Evolutionary conservation across 2,797 vertebrate genomes (phyloP).

Genomic region (Mionectes olivaceus): DNA sequence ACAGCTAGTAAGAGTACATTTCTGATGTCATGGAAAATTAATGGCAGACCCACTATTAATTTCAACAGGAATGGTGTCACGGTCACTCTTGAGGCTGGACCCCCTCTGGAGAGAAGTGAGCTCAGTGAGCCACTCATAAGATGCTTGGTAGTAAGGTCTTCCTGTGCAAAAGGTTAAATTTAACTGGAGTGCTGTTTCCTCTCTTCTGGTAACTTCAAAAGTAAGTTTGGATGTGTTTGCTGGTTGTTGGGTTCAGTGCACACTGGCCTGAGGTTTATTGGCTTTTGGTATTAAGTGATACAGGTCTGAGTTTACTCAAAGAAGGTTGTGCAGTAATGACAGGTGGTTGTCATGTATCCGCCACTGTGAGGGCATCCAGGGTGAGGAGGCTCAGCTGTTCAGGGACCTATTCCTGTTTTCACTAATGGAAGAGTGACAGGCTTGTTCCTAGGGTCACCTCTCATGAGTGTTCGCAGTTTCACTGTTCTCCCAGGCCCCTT

Average conservation of each 20-base stretch:
- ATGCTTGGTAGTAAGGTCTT: background rate
- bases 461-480: background rate
- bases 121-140: fast-evolving
- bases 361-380: too few relatives aligned
- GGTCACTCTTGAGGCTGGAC: background rate
- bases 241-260: background rate
- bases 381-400: background rate
- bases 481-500: fast-evolving
- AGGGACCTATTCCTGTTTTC: background rate
- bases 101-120: fast-evolving
- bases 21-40: background rate
- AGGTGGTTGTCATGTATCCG: background rate
- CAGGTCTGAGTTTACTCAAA: background rate
- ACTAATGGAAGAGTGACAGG: background rate
- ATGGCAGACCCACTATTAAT: background rate
- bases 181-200: background rate
- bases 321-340: background rate
- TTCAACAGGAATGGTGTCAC: background rate
- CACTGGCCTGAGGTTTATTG: background rate
- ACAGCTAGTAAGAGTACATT: background rate
- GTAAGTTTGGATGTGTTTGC: background rate
- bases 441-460: background rate
- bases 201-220: background rate
- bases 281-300: background rate
- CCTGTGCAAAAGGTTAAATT: background rate